Percentiles rank a stretch among this genome's conserved stretches.
Evolutionary conservation across 2,113 vertebrate genomes (phyloP).

Genomic region (Panthera leo): DNA sequence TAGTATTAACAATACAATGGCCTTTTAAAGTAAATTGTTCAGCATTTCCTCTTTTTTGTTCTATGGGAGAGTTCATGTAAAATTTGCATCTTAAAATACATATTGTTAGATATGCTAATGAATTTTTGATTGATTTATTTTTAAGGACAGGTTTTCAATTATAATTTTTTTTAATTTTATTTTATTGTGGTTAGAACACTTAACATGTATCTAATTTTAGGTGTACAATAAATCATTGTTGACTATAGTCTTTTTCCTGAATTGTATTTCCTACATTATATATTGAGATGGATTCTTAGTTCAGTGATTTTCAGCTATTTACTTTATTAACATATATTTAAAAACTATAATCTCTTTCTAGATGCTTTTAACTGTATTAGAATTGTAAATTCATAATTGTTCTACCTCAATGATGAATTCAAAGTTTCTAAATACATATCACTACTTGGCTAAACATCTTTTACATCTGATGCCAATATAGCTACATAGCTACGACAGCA

Average conservation of each 20-base stretch:
- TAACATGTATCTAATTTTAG: neutral
- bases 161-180: neutral
- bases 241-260: neutral
- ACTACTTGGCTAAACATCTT: neutral
- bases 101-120: neutral
- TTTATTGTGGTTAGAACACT: neutral
- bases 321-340: neutral
- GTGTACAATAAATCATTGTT: neutral
- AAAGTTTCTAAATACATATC: neutral
- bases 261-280: neutral
- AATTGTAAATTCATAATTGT: neutral
- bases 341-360: neutral
- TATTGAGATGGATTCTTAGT: neutral
- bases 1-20: neutral
- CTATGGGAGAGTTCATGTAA: neutral
- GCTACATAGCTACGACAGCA: neutral
- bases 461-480: neutral
- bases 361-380: neutral
- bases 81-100: neutral
- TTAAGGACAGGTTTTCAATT: neutral
- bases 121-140: conserved; percentile 21
- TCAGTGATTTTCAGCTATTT: neutral
- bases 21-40: neutral
- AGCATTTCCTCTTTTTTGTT: neutral
- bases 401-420: neutral